Evolutionary conservation across 2,888 invertebrate species (phyloP), one percentile per base, ranked within the genome.

Genomic region (Sinentomon sp.): DNA sequence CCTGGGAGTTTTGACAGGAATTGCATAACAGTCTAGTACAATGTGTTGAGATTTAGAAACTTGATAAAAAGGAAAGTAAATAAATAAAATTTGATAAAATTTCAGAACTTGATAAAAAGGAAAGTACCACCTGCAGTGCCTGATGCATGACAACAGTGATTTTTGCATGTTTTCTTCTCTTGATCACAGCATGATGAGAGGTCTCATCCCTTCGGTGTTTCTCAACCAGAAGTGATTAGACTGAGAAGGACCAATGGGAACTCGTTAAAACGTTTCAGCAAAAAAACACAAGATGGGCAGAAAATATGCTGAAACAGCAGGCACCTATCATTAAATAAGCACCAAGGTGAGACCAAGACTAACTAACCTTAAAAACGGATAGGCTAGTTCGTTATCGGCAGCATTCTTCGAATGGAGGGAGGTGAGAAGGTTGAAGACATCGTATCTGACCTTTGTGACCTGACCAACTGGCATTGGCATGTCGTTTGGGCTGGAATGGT

Each of bases 381-480:
- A 72, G 10, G 64, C 62, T 32, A 60, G 52, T 50, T 73, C 73
- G 34, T 61, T 53, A 25, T 63, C 62, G 30, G 55, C 56, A 25
- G 65, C 62, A 40, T 53, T 50, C 37, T 62, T 60, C 5, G 68
- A 65, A 52, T 74, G 73, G 30, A 68, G 59, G 1, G 68, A 65
- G 22, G 72, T 66, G 22, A 75, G 51, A 43, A 66, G 68, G 33
- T 69, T 54, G 32, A 72, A 53, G n/a, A 76, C 62, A 48, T 76
- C 71, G 37, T 68, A 63, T 48, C 76, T 74, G 2, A 74, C 75
- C 45, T 61, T 58, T 20, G 62, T 59, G 6, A 66, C 61, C 30
- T 62, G 53, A 21, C 63, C 61, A 7, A 58, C 55, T 0, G 68
- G 64, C 42, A 78, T 66, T 1, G 78, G 80, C n/a, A n/a, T n/a